Conservation (phyloP, 2,113 vertebrate genomes). For the Noctilio leporinus region DNA sequence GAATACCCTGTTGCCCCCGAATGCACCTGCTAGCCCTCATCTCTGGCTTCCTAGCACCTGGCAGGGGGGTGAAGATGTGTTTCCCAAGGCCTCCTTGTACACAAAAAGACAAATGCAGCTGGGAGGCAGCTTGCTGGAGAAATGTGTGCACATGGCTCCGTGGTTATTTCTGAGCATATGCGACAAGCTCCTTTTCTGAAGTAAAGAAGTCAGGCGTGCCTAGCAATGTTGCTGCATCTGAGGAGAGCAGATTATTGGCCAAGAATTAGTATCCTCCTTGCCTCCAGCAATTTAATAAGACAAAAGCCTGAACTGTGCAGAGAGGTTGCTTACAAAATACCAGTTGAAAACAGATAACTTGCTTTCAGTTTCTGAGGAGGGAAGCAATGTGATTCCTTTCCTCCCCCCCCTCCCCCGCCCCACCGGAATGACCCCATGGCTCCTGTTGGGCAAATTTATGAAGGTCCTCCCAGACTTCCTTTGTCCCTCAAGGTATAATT, state of each 20-base stretch:
- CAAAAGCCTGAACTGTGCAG: not conserved
- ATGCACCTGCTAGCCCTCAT: not conserved
- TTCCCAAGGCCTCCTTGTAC: not conserved
- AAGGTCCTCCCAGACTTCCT: not conserved
- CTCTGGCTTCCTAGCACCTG: not conserved
- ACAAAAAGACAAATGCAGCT: not conserved
- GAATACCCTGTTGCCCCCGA: rapidly evolving
- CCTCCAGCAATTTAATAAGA: not conserved
- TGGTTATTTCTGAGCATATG: not conserved
- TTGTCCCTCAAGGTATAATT: not conserved
- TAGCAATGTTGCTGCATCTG: not conserved
- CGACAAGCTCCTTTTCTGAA: not conserved
- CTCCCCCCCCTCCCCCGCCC: not conserved
- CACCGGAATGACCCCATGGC: not conserved
- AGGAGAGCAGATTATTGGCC: not conserved
- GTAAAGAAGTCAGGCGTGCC: not conserved
- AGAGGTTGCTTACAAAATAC: not conserved
- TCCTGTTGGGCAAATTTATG: not conserved
- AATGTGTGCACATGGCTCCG: not conserved
- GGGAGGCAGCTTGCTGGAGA: not conserved
- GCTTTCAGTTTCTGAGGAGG: not conserved
- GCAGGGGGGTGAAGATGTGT: not conserved
- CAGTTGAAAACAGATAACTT: not conserved
- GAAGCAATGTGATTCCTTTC: not conserved
- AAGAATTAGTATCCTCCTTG: not conserved